Conservation (phyloP, 2,113 vertebrate species). For the Nothoprocta pentlandii region DNA sequence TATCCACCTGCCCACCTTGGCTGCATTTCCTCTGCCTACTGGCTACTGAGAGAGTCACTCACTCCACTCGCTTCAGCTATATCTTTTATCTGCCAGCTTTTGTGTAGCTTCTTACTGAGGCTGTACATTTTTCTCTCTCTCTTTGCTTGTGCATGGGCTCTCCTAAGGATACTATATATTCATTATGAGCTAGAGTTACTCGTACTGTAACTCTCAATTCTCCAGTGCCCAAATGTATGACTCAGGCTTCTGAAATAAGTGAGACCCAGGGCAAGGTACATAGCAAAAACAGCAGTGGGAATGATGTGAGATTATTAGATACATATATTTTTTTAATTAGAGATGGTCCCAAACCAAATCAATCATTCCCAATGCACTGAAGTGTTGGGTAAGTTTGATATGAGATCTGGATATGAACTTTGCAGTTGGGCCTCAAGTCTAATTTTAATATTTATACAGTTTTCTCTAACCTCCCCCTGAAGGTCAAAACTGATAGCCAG, state of each 20-base stretch:
- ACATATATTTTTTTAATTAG: conserved; percentile 73
- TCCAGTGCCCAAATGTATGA: conserved; percentile 45
- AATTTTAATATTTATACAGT: conserved; percentile 65
- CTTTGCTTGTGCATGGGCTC: conserved; percentile 38
- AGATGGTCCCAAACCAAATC: conserved; percentile 62
- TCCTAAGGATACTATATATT: conserved; percentile 65
- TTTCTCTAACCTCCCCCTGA: conserved; percentile 46
- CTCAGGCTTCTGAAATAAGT: conserved; percentile 43
- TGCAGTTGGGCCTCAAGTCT: conserved; percentile 35
- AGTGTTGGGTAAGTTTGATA: conserved; percentile 43
- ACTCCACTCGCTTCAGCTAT: not conserved
- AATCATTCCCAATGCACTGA: conserved; percentile 59
- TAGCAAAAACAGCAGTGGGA: conserved; percentile 60
- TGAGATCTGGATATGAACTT: conserved; percentile 51
- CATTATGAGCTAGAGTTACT: conserved; percentile 54
- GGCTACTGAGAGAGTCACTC: not conserved
- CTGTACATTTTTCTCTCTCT: not conserved
- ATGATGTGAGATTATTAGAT: conserved; percentile 67
- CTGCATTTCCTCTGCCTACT: not conserved
- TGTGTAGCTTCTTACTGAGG: conserved; percentile 13
- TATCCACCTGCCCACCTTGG: not conserved
- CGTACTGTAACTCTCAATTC: conserved; percentile 13
- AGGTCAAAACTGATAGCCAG: conserved; percentile 47
- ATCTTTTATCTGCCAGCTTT: conserved; percentile 35
- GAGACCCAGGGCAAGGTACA: conserved; percentile 48